Evolutionary conservation across 2,113 vertebrate genomes (phyloP).

Genomic region (Cyrtonyx montezumae): DNA sequence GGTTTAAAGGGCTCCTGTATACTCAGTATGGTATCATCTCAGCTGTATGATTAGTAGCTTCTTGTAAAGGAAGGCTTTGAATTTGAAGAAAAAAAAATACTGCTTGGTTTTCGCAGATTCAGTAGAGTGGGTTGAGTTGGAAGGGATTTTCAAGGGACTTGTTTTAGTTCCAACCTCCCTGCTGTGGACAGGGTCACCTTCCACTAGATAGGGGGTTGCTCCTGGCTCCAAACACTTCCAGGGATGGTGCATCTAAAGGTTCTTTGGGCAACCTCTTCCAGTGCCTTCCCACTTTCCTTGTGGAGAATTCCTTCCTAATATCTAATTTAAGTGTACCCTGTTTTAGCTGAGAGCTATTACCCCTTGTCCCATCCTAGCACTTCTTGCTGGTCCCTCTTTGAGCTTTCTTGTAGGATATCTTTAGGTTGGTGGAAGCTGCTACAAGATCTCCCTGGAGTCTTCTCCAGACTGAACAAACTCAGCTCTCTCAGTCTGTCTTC

Average conservation of each 20-base stretch:
- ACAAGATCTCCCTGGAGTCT: background rate
- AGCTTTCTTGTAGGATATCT: background rate
- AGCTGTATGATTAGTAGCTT: background rate
- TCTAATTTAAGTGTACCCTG: background rate
- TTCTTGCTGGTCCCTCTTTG: too few relatives aligned
- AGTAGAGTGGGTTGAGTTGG: background rate
- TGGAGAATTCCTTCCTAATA: background rate
- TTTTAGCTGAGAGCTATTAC: background rate
- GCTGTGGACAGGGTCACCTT: background rate
- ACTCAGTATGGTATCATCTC: background rate
- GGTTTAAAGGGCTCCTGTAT: background rate
- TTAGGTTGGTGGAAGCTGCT: background rate
- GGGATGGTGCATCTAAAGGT: background rate
- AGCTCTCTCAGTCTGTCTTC: background rate
- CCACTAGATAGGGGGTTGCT: background rate
- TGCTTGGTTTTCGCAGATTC: background rate
- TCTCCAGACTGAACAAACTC: background rate
- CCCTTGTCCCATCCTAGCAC: too few relatives aligned
- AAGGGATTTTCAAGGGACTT: background rate
- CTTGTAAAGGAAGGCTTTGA: background rate
- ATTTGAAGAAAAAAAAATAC: background rate
- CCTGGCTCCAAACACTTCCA: background rate
- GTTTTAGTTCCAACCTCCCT: background rate
- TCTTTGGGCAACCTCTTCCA: background rate
- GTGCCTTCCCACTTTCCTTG: background rate